These are phyloP conservation scores for Microchrysa polita DNA, from an alignment of 2,888 invertebrate species.

Conservation along the genomic window DNA sequence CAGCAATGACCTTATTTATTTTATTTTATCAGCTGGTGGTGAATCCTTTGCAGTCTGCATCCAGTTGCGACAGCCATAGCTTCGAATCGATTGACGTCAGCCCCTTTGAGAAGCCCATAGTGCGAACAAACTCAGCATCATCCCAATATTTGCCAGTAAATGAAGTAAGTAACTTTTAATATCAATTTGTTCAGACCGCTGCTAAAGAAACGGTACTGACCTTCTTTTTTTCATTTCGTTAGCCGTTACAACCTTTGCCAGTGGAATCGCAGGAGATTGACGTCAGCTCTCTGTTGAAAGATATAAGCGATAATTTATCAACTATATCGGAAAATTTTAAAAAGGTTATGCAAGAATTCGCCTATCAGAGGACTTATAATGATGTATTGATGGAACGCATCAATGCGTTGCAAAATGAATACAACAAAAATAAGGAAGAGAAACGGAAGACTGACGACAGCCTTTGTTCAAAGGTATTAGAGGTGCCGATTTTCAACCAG, in stretches of 20 bases:
- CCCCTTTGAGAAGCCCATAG: too few species aligned
- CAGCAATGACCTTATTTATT: too few species aligned
- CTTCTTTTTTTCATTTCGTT: too few species aligned
- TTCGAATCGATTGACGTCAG: too few species aligned
- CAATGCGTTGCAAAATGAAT: not conserved
- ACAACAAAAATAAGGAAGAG: not conserved
- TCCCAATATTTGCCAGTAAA: too few species aligned
- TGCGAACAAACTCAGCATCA: too few species aligned
- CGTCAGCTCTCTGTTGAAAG: not conserved
- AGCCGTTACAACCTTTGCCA: not conserved
- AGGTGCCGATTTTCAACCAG: slow-evolving; percentile 27
- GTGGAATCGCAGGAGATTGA: not conserved
- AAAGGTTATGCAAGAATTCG: not conserved
- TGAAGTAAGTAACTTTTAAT: too few species aligned
- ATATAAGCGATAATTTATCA: not conserved
- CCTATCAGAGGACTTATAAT: slow-evolving; percentile 11
- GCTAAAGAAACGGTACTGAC: not conserved
- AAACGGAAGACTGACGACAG: not conserved
- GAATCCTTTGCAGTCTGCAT: too few species aligned
- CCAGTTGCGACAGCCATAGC: too few species aligned
- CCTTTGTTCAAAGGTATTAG: slow-evolving; percentile 1
- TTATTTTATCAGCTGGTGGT: too few species aligned
- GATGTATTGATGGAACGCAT: slow-evolving; percentile 6
- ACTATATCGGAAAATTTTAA: not conserved
- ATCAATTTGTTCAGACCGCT: too few species aligned